These are phyloP conservation scores for Linurgus olivaceus DNA, from an alignment of 2,797 vertebrate species.

Conservation along the genomic window DNA sequence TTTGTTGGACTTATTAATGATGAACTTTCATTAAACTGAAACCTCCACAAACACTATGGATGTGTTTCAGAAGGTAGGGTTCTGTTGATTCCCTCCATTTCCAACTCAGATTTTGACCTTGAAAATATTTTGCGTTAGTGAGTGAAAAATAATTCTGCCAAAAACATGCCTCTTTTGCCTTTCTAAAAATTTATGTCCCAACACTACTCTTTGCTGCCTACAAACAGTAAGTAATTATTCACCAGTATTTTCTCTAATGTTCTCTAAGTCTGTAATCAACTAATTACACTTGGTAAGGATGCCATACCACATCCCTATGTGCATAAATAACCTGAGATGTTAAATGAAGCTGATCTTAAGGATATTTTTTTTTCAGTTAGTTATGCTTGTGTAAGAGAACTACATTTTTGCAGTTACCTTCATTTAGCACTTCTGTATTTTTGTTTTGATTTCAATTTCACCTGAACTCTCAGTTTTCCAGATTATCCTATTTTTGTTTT, in stretches of 20 bases:
- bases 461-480: neutral
- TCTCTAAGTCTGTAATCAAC: neutral
- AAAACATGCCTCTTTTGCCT: neutral
- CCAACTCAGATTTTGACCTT: neutral
- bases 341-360: neutral
- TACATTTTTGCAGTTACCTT: neutral
- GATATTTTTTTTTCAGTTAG: neutral
- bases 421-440: neutral
- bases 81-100: neutral
- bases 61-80: neutral
- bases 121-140: neutral
- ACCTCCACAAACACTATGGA: neutral
- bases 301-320: neutral
- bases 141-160: neutral
- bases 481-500: neutral
- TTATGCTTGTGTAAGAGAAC: neutral
- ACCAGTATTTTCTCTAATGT: neutral
- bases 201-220: neutral
- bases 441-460: neutral
- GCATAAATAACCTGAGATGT: neutral
- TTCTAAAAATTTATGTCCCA: neutral
- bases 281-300: neutral
- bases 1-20: neutral
- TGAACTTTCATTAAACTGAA: neutral
- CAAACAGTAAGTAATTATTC: neutral